phyloP scores from a whole-genome alignment of 1,140 invertebrate species.

The Ceratina australensis region DNA sequence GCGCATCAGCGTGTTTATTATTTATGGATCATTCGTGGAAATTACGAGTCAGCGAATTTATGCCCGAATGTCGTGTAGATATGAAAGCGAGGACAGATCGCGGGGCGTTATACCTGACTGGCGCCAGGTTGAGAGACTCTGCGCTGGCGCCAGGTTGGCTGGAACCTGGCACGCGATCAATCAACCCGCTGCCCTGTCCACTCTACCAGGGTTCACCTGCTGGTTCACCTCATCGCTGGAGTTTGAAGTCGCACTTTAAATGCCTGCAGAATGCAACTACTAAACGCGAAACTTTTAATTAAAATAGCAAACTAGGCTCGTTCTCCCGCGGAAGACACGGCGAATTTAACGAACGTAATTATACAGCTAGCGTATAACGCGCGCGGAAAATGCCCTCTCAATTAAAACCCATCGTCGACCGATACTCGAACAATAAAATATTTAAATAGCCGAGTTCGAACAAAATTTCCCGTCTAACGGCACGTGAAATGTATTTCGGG shows the following conservation, averaged over 20 bases:
- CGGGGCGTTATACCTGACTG: not conserved
- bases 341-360: conserved; percentile 44
- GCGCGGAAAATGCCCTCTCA: conserved; percentile 3
- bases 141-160: conserved; percentile 76
- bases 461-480: conserved; percentile 22
- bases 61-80: conserved; percentile 24
- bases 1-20: not conserved
- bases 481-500: conserved; percentile 48
- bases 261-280: conserved; percentile 3
- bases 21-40: conserved; percentile 2
- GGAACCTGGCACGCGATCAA: conserved; percentile 77
- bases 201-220: conserved; percentile 65
- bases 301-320: conserved; percentile 31
- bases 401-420: not conserved
- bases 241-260: conserved; percentile 50
- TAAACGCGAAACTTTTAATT: conserved; percentile 48
- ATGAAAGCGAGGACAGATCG: conserved; percentile 32
- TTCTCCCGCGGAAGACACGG: conserved; percentile 9
- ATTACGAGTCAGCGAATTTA: conserved; percentile 25
- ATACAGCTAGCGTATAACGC: conserved; percentile 8
- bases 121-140: conserved; percentile 69
- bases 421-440: not conserved
- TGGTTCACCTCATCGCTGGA: conserved; percentile 56
- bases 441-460: not conserved
- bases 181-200: conserved; percentile 72